Evolutionary conservation across 2,888 invertebrate genomes (phyloP), one percentile per base, ranked within the genome.

Genomic region (Seira sanloemensis): DNA sequence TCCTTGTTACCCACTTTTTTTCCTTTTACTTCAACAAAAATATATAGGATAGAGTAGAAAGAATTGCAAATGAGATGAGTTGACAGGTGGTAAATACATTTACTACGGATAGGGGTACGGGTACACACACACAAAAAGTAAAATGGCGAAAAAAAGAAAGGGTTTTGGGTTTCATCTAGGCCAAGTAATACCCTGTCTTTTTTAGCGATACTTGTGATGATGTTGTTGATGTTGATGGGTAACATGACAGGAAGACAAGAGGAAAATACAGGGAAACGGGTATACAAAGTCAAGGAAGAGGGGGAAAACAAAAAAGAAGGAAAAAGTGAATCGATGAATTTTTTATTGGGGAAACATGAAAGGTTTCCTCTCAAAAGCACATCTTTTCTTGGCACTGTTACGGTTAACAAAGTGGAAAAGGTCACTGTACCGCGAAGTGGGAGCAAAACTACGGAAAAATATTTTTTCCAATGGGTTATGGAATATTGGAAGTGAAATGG

Each of bases 21-120:
- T 71, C 23, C 67, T 4, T 37, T 37, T 4, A 12, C 37, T n/a
- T n/a, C n/a, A n/a, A n/a, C n/a, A n/a, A n/a, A n/a, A n/a, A n/a
- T n/a, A n/a, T n/a, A n/a, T n/a, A n/a, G n/a, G 19, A 66, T 25
- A 68, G 50, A 75, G 62, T 16, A 68, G 50, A 75, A 37, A 67
- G 79, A 79, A 79, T 79, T 79, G 73, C 79, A 79, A 79, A 79
- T 79, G 79, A 79, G 78, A 78, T 72, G 71, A 65, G 79, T 79
- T 79, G 79, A 80, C 80, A 80, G 74, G 80, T 80, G 75, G 80
- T 74, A 74, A 80, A 80, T 80, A 80, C 69, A 67, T 74, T 74
- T 37, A 24, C 68, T 25, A 24, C 24, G 12, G 25, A 46, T 37
- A 46, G 12, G 12, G 21, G 69, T 24, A n/a, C 4, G 12, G 37